Conservation (phyloP, 2,797 vertebrate genomes). For the Thripadectes ignobilis region DNA sequence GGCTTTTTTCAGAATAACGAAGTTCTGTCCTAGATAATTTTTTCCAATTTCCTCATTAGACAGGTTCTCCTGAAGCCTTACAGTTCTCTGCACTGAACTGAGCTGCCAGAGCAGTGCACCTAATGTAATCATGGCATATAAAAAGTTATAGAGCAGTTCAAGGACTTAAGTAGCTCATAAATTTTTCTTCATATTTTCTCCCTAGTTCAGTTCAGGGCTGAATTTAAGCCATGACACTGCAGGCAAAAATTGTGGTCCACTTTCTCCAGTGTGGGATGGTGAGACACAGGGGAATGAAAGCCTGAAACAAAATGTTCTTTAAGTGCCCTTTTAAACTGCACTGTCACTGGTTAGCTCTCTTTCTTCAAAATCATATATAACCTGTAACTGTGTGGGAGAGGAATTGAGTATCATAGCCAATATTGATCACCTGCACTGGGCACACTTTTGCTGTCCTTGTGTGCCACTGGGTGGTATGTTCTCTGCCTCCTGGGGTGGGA, state of each 20-base stretch:
- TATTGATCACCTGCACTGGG: background rate
- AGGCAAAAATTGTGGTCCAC: background rate
- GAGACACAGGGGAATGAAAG: background rate
- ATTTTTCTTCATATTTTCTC: constrained; percentile 55
- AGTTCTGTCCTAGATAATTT: constrained; percentile 58
- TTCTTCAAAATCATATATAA: background rate
- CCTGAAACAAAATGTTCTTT: background rate
- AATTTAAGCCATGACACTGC: background rate
- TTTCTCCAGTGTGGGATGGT: background rate
- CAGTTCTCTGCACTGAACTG: background rate
- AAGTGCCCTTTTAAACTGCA: background rate
- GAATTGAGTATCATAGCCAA: background rate
- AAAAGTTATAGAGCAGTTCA: constrained; percentile 61
- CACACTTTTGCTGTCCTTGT: background rate
- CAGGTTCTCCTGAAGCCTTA: constrained; percentile 17
- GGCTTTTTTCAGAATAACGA: constrained; percentile 51
- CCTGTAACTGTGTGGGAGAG: background rate
- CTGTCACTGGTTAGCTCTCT: background rate
- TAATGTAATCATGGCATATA: constrained; percentile 55
- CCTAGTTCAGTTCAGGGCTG: background rate
- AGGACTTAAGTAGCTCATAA: constrained; percentile 65
- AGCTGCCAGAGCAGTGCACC: constrained; percentile 40
- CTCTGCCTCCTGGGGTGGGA: background rate
- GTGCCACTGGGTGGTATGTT: fast-evolving
- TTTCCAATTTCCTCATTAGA: constrained; percentile 59